Percentiles rank a stretch among this genome's conserved stretches.
Conservation (phyloP, 2,797 vertebrate species). For the Pygocentrus nattereri region DNA sequence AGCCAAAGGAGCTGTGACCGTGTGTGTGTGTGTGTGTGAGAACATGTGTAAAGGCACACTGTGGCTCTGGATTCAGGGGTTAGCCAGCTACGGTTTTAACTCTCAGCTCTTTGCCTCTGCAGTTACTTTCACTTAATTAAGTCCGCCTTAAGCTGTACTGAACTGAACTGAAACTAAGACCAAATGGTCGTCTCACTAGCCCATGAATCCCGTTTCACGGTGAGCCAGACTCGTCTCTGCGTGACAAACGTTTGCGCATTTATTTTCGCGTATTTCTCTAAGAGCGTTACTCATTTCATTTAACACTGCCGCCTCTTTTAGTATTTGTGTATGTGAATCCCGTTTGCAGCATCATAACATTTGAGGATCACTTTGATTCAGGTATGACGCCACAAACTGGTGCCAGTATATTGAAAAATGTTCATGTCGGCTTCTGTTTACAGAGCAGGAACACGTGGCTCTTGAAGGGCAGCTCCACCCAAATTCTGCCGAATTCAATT, state of each 20-base stretch:
- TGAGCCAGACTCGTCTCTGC: constrained; percentile 39
- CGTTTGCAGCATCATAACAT: constrained; percentile 36
- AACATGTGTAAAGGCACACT: background rate
- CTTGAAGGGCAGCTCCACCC: too few relatives aligned
- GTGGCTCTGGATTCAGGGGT: background rate
- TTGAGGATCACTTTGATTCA: background rate
- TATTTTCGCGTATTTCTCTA: constrained; percentile 55
- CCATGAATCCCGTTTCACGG: background rate
- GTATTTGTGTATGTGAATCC: constrained; percentile 56
- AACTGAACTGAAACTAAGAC: background rate
- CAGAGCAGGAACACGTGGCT: background rate
- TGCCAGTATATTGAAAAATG: background rate
- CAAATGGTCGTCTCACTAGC: background rate
- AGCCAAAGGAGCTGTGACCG: constrained; percentile 6
- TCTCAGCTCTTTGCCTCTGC: background rate
- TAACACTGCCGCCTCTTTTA: constrained; percentile 54
- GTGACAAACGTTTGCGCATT: constrained; percentile 57
- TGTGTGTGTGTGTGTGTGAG: background rate
- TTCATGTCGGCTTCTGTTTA: background rate
- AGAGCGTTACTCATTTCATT: constrained; percentile 19
- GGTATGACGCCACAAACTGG: background rate
- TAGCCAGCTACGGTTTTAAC: background rate
- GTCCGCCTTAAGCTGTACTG: constrained; percentile 5
- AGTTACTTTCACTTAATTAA: background rate
- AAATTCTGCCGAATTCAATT: too few relatives aligned